A percentile compares a stretch with the other conserved stretches of the same genome.
phyloP scores from a whole-genome alignment of 2,113 vertebrate genomes.

The Symphodus melops region DNA sequence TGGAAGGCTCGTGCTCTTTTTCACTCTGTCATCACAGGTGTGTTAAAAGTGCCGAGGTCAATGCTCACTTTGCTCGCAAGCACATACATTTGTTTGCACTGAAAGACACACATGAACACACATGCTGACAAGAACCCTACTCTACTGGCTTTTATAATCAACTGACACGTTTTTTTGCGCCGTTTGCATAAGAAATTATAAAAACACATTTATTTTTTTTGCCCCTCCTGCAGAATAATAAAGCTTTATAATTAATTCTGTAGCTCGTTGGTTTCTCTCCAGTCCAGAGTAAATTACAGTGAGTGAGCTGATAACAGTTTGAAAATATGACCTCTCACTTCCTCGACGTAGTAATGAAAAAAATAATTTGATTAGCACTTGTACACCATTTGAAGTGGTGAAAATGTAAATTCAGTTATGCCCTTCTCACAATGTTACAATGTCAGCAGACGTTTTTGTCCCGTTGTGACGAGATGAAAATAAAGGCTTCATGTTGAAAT shows the following conservation, averaged over 20 bases:
- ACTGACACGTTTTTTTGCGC: neutral
- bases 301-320: slow-evolving; percentile 14
- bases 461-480: no score
- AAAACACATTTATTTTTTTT: neutral
- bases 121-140: slow-evolving; percentile 14
- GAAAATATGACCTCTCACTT: slow-evolving; percentile 19
- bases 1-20: slow-evolving; percentile 66
- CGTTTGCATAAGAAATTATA: neutral
- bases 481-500: no score
- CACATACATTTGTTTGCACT: slow-evolving; percentile 28
- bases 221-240: neutral
- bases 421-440: neutral
- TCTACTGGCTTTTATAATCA: neutral
- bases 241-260: neutral
- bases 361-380: slow-evolving; percentile 7
- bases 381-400: neutral
- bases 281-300: slow-evolving; percentile 1
- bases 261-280: neutral
- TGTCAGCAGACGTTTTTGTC: no score
- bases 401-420: slow-evolving; percentile 13
- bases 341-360: neutral
- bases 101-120: slow-evolving; percentile 14
- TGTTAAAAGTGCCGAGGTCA: slow-evolving; percentile 68
- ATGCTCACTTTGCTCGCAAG: slow-evolving; percentile 31
- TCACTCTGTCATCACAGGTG: slow-evolving; percentile 79